Evolutionary conservation across 1,140 invertebrate genomes (phyloP), one percentile per base, ranked within the genome.

Genomic region (Calephelis virginiensis): DNA sequence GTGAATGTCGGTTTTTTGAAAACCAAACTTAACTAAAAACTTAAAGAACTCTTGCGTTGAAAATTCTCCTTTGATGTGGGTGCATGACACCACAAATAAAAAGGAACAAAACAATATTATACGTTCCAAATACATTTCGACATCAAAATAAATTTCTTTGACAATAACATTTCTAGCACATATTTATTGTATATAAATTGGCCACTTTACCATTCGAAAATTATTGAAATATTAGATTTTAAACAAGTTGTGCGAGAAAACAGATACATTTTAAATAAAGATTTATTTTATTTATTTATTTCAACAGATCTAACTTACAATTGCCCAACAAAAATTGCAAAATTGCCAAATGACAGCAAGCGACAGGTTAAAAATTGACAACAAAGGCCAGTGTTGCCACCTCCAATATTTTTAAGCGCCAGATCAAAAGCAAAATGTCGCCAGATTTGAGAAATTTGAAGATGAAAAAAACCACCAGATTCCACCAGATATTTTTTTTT

Each of bases 1-100:
- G 84, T 96, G 94, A 28, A 94, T 93, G 85, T 98, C 96, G n/a
- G 97, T 98, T 90, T 99, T 98, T 91, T 99, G 97, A 87, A 99
- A 97, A 65, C 98, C 98, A 90, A 99, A 99, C 91, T 99, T 99
- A 5, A 97, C 93, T 46, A 99, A 92, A 91, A 99, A 98, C 81
- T 95, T 94, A 85, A 98, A 98, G 86, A 98, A 98, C 48, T 89
- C 87, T 63, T 77, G 69, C 14, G 89, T 89, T 45, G 85, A 82
- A 78, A 91, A 91, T 72, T 84, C 80, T 53, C 86, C 89, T 67
- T 82, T 81, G 68, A 91, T 86, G 63, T 83, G 89, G 53, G 82
- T 83, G 46, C 78, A 70, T 14, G 79, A 82, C 37, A 77, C 78
- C 11, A 77, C 13, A 61, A 88, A 76, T 65, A 82, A 69, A n/a